Percentiles rank a stretch among this genome's conserved stretches.
Evolutionary conservation across 2,888 invertebrate species (phyloP).

Genomic region (Lasioglossum pauxillum): DNA sequence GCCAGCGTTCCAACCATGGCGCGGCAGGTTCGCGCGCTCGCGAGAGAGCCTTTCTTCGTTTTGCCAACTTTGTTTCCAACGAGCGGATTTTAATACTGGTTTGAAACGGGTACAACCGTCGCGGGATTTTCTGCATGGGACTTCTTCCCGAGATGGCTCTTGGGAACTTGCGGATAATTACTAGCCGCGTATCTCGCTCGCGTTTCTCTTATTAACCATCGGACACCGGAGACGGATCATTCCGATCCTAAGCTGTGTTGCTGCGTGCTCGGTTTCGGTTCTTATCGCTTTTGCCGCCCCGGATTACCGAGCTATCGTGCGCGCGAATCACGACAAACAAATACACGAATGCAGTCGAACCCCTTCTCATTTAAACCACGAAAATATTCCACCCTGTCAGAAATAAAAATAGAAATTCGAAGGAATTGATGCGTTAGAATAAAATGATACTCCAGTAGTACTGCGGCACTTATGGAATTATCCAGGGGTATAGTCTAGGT

Average conservation of each 20-base stretch:
- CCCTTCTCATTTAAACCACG: neutral
- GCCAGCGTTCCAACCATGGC: constrained; percentile 5
- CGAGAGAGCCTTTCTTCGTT: neutral
- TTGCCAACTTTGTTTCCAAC: neutral
- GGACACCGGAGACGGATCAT: constrained; percentile 4
- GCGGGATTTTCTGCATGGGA: neutral
- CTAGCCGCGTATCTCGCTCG: neutral
- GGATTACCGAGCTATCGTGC: neutral
- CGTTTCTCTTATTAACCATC: neutral
- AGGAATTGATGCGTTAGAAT: too few species aligned
- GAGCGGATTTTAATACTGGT: constrained; percentile 5
- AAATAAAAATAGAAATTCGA: too few species aligned
- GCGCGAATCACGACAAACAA: neutral
- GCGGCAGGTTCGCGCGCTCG: constrained; percentile 7
- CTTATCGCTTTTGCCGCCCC: neutral
- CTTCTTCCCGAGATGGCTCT: neutral
- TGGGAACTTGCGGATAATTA: neutral
- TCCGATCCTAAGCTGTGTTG: neutral
- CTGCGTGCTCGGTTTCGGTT: neutral
- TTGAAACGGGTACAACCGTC: neutral
- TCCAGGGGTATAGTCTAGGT: too few species aligned
- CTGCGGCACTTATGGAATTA: too few species aligned
- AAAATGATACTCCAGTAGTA: too few species aligned
- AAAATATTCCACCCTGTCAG: neutral
- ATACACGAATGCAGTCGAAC: neutral